Evolutionary conservation across 2,113 vertebrate species (phyloP), one percentile per base, ranked within the genome.

Genomic region (Paedocypris sp.): DNA sequence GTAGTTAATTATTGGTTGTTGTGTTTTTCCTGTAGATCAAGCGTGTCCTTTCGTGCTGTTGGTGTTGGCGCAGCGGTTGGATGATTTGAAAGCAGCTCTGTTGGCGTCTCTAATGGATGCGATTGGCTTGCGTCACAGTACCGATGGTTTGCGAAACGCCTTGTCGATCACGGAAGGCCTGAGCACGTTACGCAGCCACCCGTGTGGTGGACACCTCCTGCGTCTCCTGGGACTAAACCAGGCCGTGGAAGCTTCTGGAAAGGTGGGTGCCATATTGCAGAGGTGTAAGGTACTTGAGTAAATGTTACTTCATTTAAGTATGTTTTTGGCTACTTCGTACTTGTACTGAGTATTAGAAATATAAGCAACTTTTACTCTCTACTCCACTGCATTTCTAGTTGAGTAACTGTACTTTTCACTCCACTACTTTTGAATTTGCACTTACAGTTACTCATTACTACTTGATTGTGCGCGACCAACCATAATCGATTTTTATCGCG

Each of bases 101-200:
- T 54, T 85, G 43, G 70, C 62, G 7, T 83, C 80, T 19, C 74
- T 81, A 49, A 71, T 87, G 64, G 82, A 82, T 28, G 58, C 80
- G 67, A 60, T 74, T 15, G 69, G 78, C 13, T 77, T 82, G 53
- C 54, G 20, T 41, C 52, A 16, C 5, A 58, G 68, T 13, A 54
- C 63, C 6, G 4, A 1, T 3, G 46, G 1, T 66, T n/a, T 2
- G 45, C 5, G 65, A 42, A 75, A 73, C 16, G 64, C 81, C 5
- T 29, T 85, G 35, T 72, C 75, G 39, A 79, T 74, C 80, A 56
- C 68, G 0, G 64, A 82, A 0, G 82, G 82, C 1, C 73, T 84
- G 53, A 66, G 72, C 11, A 75, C 75, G 23, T 43, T 85, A 12
- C 73, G 76, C 23, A 65, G 46, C 36, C 68, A 73, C 10, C 75